Conservation (phyloP, 1,140 invertebrate genomes). For the Samia ricini region DNA sequence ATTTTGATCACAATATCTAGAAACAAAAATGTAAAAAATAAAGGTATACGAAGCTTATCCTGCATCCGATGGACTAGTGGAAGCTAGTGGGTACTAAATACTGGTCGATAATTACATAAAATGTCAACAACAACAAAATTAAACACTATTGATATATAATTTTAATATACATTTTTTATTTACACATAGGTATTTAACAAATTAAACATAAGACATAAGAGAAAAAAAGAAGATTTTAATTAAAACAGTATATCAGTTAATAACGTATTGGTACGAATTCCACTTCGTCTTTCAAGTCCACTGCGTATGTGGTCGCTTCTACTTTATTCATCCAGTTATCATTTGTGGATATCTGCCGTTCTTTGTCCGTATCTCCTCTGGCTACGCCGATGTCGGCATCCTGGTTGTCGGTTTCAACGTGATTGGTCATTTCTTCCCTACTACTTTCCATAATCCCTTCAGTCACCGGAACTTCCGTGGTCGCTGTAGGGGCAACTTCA, state of each 20-base stretch:
- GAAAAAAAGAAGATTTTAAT: neutral
- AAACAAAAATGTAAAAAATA: too few relatives aligned
- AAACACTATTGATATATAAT: too few relatives aligned
- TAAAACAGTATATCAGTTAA: too few relatives aligned
- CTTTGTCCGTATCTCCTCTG: slow-evolving; percentile 16
- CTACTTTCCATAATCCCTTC: slow-evolving; percentile 7
- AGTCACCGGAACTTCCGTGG: neutral
- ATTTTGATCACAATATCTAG: too few relatives aligned
- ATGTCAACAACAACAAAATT: too few relatives aligned
- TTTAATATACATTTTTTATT: too few relatives aligned
- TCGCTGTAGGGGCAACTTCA: slow-evolving; percentile 8
- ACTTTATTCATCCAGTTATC: slow-evolving; percentile 24
- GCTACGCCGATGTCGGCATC: slow-evolving; percentile 34
- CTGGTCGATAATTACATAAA: too few relatives aligned
- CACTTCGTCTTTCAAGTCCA: slow-evolving; percentile 39
- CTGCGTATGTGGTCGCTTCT: slow-evolving; percentile 49
- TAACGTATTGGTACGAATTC: slow-evolving; percentile 42
- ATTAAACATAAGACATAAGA: neutral
- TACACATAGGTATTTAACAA: neutral
- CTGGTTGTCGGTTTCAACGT: slow-evolving; percentile 7
- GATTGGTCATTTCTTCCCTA: slow-evolving; percentile 29
- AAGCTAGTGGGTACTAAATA: too few relatives aligned
- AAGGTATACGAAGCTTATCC: too few relatives aligned
- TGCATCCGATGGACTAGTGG: too few relatives aligned
- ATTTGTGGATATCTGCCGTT: slow-evolving; percentile 29